Evolutionary conservation across 2,113 vertebrate genomes (phyloP), one percentile per base, ranked within the genome.

Genomic region (Lates calcarifer): DNA sequence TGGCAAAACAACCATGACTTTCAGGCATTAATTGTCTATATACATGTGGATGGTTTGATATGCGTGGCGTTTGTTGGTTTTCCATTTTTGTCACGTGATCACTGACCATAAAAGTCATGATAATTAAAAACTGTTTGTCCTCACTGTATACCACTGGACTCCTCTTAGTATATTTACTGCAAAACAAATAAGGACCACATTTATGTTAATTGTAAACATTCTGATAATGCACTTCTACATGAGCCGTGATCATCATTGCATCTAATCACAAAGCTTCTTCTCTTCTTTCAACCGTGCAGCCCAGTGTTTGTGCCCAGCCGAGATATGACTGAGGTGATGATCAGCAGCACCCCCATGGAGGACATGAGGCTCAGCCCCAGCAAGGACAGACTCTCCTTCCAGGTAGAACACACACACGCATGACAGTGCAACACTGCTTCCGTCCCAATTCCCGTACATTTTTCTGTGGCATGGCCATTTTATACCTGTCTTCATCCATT

Each of bases 321-420:
- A 94, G 95, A 97, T 76, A 99, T 99, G 98, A 98, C 98, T 91
- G 97, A 98, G 92, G 97, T 99, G 94, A 97, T 98, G 96, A 97
- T 99, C 95, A 98, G 67, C 91, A 92, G 95, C 90, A 95, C 96
- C 84, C 92, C 97, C 75, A 98, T 99, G 95, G 98, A 99, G 49
- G 96, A 99, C 86, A 98, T 98, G 15, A 96, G 96, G 85, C 96
- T 98, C 91, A 98, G 87, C 79, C 96, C 97, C 87, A 96, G 96
- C 90, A 99, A 99, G 94, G 98, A 98, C 31, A 95, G 97, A 45
- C 95, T 97, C 80, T 97, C 97, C 1, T 99, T 98, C 75, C 98
- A 99, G 97, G 98, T 99, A 91, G 33, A 39, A 67, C 31, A 51
- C 22, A 72, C 39, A 2, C 37, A n/a, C 12, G 24, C 18, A 26